A percentile compares a stretch with the other conserved stretches of the same genome.
Evolutionary conservation across 2,113 vertebrate species (phyloP).

Genomic region (Barnardius zonarius): DNA sequence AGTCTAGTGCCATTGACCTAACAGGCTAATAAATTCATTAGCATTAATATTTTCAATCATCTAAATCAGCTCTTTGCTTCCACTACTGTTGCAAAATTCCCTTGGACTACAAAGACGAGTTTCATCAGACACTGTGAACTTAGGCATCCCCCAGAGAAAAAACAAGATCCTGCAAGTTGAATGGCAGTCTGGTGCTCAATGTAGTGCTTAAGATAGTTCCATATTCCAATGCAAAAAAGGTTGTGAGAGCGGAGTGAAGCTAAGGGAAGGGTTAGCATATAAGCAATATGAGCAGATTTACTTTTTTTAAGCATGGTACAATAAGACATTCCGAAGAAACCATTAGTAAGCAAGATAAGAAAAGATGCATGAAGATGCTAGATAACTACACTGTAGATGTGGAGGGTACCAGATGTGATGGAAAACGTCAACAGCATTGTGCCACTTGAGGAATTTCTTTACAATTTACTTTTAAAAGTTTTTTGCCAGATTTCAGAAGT

Average conservation of each 20-base stretch:
- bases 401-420: accelerated
- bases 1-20: background rate
- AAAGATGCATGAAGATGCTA: background rate
- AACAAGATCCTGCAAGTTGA: background rate
- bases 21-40: background rate
- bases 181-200: background rate
- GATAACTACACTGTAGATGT: background rate
- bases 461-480: background rate
- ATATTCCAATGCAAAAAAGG: background rate
- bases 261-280: background rate
- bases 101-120: background rate
- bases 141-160: background rate
- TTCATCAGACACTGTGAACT: background rate
- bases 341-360: background rate
- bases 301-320: background rate
- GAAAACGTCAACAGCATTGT: background rate
- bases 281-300: background rate
- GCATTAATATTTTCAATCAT: background rate
- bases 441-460: background rate
- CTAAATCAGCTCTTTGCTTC: constrained; percentile 25
- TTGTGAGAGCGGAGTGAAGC: background rate
- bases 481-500: background rate
- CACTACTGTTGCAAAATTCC: background rate
- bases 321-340: background rate
- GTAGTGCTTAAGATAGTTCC: background rate